Base-by-base conservation (phyloP, 1,140 invertebrate genomes). In the Thrips palmi region DNA sequence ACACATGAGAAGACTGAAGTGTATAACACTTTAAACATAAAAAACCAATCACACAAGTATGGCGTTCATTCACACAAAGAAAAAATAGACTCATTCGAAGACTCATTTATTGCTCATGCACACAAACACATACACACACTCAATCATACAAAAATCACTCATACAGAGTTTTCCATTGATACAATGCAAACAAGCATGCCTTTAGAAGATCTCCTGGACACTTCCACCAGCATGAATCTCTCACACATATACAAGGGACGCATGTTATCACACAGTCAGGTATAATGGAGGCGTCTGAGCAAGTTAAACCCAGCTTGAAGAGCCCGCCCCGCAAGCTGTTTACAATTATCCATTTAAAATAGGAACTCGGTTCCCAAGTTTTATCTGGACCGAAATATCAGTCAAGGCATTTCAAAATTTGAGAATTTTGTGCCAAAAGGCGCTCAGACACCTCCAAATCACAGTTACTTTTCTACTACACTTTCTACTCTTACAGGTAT, bases 171-270 rank as follows among this genome's bases (percentile, higher is more conserved):
- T 24, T 33, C 45, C 45, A 47, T 47, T 47, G 45, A 47, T 47
- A 47, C 45, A 47, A 47, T 47, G 45, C 45, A 47, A 40, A 36
- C 36, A 17, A 33, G 36, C 45, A 45, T 47, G 45, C 45, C 45
- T 44, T 45, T 42, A 43, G 45, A 47, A 47, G 45, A 42, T 43
- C 45, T 42, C 29, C 23, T 37, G n/a, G 20, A 47, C 45, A 47
- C 45, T 47, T 47, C 45, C 43, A 43, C 45, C 40, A 43, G 45
- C 39, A 47, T 47, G 43, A 39, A 36, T 36, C 37, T 40, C 35
- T 27, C 43, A 41, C 35, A 45, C 45, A 44, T 40, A 45, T 20
- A 41, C 39, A 37, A 45, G 45, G 45, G 45, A 39, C 42, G 45
- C n/a, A 27, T 40, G 43, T 37, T 47, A 45, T 47, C 44, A 46